A percentile compares a stretch with the other conserved stretches of the same genome.
These are phyloP conservation scores for Archips crataeganus DNA, from an alignment of 2,888 invertebrate species.

Conservation along the genomic window DNA sequence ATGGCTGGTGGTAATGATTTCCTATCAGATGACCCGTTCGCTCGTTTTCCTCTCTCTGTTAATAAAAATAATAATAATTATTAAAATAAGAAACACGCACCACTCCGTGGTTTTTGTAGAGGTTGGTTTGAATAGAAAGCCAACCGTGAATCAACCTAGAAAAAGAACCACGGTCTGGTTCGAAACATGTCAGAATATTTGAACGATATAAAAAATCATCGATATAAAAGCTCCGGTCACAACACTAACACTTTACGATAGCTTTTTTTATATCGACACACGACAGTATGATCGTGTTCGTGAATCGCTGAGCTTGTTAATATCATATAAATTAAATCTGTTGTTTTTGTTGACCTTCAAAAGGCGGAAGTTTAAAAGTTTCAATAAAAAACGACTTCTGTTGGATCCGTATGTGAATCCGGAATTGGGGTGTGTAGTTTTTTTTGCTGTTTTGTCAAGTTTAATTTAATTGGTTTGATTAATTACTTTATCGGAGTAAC, in stretches of 20 bases:
- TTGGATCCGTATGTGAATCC: neutral
- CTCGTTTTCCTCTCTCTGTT: too few species aligned
- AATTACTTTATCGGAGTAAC: neutral
- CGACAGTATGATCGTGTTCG: constrained; percentile 37
- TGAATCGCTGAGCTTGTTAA: constrained; percentile 32
- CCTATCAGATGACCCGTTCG: too few species aligned
- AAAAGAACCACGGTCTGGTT: too few species aligned
- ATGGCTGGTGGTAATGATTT: too few species aligned
- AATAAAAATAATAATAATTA: too few species aligned
- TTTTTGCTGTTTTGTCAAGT: too few species aligned
- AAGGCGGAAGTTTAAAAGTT: neutral
- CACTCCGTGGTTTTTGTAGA: too few species aligned
- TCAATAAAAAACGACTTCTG: neutral
- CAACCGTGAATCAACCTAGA: too few species aligned
- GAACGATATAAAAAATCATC: neutral
- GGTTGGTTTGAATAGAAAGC: too few species aligned
- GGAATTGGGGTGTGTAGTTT: neutral
- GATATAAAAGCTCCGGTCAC: neutral
- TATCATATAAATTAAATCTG: constrained; percentile 6
- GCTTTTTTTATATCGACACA: constrained; percentile 25
- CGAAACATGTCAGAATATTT: too few species aligned
- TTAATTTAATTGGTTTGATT: too few species aligned
- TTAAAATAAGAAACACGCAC: too few species aligned
- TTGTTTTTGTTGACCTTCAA: constrained; percentile 11
- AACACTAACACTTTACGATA: constrained; percentile 25